Percentiles rank a stretch among this genome's conserved stretches.
Conservation (phyloP, 2,797 vertebrate genomes). For the Kryptopterus vitreolus region DNA sequence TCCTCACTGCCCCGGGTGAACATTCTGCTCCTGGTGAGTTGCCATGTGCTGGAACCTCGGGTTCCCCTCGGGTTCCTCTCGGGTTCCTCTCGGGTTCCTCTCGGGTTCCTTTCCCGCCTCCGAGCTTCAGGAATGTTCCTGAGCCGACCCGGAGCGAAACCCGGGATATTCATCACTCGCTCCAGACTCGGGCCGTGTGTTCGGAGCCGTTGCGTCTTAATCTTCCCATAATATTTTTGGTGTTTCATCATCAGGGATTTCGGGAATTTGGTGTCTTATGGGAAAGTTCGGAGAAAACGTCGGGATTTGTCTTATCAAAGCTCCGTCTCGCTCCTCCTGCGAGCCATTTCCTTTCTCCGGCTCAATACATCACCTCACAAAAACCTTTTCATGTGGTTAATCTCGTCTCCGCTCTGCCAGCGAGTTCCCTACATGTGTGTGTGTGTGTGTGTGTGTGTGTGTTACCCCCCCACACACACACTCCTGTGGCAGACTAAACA, state of each 20-base stretch:
- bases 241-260: slow-evolving; percentile 47
- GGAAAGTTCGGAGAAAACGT: slow-evolving; percentile 69
- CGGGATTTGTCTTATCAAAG: slow-evolving; percentile 79
- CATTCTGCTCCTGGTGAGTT: slow-evolving; percentile 6
- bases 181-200: slow-evolving; percentile 37
- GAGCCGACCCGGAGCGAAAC: slow-evolving; percentile 36
- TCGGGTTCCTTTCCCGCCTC: background rate
- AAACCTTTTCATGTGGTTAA: slow-evolving; percentile 73
- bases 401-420: slow-evolving; percentile 67
- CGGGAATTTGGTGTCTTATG: slow-evolving; percentile 58
- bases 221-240: slow-evolving; percentile 52
- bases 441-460: slow-evolving; percentile 20
- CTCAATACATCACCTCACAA: slow-evolving; percentile 71
- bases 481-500: slow-evolving; percentile 71
- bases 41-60: background rate
- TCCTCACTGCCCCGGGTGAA: background rate
- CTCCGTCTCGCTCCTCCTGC: slow-evolving; percentile 64
- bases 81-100: too few species aligned
- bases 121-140: slow-evolving; percentile 29
- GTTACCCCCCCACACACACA: slow-evolving; percentile 29
- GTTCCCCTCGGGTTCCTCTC: background rate
- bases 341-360: slow-evolving; percentile 70
- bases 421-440: slow-evolving; percentile 54
- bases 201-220: slow-evolving; percentile 25
- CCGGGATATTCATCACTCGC: background rate